phyloP scores from a whole-genome alignment of 92 coral and sea anemone species.

The Micromussa lordhowensis region DNA sequence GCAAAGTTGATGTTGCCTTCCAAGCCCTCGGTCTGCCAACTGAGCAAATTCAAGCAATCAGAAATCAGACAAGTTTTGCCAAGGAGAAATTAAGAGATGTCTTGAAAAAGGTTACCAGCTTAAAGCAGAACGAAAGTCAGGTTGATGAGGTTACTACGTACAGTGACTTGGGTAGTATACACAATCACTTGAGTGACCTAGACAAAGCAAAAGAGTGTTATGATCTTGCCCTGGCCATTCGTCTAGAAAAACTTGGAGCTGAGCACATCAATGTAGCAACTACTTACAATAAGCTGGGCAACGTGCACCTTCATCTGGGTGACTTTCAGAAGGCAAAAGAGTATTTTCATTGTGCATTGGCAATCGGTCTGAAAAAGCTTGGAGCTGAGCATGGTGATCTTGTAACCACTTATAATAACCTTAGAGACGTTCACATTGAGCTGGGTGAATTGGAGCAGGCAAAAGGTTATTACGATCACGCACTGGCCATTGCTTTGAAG shows the following conservation, averaged over 20 bases:
- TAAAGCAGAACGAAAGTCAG: not conserved
- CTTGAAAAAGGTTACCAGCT: conserved; percentile 9
- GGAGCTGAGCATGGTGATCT: not conserved
- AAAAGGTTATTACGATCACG: not conserved
- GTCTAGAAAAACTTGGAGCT: not conserved
- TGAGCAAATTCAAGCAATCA: conserved; percentile 34
- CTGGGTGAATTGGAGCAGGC: not conserved
- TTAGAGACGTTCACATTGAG: not conserved
- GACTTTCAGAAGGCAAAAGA: not conserved
- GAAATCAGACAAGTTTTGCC: conserved; percentile 37
- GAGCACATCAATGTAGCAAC: not conserved
- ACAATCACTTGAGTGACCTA: not conserved
- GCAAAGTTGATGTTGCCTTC: conserved; percentile 7
- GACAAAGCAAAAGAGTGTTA: not conserved
- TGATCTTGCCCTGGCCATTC: not conserved
- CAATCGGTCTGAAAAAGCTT: not conserved
- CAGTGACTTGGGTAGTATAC: not conserved
- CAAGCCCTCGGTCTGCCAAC: conserved; percentile 18
- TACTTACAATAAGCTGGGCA: not conserved
- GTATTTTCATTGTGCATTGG: not conserved
- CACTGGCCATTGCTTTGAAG: not conserved
- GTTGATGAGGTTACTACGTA: not conserved
- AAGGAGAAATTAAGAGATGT: conserved; percentile 23
- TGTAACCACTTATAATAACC: not conserved
- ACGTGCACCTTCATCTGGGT: not conserved